phyloP scores from a whole-genome alignment of 2,888 invertebrate genomes.

The Epinotia demarniana region DNA sequence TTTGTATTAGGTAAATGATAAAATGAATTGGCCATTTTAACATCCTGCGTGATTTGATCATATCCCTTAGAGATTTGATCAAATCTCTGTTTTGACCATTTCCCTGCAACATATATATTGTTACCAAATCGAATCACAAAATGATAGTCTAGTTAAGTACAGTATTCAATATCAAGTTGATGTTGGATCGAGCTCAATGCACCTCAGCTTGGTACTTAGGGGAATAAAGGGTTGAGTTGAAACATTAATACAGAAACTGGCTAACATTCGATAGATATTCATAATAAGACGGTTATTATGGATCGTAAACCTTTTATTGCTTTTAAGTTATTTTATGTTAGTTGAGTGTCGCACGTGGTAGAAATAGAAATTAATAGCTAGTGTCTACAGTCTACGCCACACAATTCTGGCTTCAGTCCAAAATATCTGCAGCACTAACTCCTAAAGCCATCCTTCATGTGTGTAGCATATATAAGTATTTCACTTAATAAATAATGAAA shows the following conservation, averaged over 20 bases:
- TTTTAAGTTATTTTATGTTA: slow-evolving; percentile 80
- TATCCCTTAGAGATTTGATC: no score
- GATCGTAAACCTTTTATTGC: slow-evolving; percentile 81
- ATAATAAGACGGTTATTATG: slow-evolving; percentile 78
- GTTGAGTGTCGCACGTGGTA: slow-evolving; percentile 56
- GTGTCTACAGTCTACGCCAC: slow-evolving; percentile 23
- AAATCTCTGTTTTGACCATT: no score
- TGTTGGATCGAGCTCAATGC: background rate
- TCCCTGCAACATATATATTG: no score
- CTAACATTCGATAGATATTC: slow-evolving; percentile 57
- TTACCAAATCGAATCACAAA: background rate
- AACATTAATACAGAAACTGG: slow-evolving; percentile 23
- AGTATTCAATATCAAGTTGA: background rate
- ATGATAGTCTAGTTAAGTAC: background rate
- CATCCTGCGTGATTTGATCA: no score
- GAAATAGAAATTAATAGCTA: slow-evolving; percentile 35
- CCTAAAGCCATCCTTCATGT: background rate
- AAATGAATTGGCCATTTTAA: no score
- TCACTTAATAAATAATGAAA: background rate
- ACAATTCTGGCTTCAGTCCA: slow-evolving; percentile 36
- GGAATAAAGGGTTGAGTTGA: slow-evolving; percentile 12
- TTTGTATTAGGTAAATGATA: no score
- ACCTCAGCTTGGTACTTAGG: background rate
- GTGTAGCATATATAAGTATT: background rate
- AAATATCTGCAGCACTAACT: slow-evolving; percentile 8